phyloP scores from a whole-genome alignment of 2,797 vertebrate genomes.

The Cottoperca gobio region DNA sequence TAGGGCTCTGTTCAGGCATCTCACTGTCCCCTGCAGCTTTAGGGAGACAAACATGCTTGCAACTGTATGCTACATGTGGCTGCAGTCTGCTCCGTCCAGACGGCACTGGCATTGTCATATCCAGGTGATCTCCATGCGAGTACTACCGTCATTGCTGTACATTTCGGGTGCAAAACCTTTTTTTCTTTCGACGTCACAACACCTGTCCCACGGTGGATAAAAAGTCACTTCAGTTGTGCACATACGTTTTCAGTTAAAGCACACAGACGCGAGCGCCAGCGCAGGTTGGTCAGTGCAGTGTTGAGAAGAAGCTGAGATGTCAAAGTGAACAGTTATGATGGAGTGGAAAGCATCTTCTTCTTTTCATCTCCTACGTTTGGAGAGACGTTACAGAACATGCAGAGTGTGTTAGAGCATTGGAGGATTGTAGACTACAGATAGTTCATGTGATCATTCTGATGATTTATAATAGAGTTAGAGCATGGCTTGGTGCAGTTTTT shows the following conservation, averaged over 20 bases:
- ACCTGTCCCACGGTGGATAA: constrained; percentile 22
- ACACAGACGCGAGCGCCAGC: constrained; percentile 23
- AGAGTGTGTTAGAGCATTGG: constrained; percentile 31
- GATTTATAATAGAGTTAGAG: constrained; percentile 70
- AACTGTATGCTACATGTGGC: constrained; percentile 57
- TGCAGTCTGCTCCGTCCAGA: constrained; percentile 52
- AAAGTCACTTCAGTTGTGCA: constrained; percentile 38
- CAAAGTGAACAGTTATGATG: not conserved
- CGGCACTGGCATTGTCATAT: constrained; percentile 40
- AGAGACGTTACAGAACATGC: constrained; percentile 14
- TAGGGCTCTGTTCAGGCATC: constrained; percentile 51
- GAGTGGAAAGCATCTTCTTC: constrained; percentile 11
- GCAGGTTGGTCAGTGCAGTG: constrained; percentile 35
- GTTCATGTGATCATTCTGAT: constrained; percentile 54
- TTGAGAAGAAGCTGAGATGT: constrained; percentile 29
- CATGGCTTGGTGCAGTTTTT: constrained; percentile 68
- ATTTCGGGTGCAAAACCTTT: constrained; percentile 55
- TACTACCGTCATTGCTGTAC: constrained; percentile 60
- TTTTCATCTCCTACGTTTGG: constrained; percentile 24
- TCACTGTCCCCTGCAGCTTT: constrained; percentile 48
- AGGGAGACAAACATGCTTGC: constrained; percentile 62
- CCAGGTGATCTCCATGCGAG: constrained; percentile 34
- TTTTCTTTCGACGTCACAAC: constrained; percentile 47
- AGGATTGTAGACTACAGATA: constrained; percentile 62
- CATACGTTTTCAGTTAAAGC: constrained; percentile 38